Conservation (phyloP, 2,888 invertebrate species). For the Eupithecia insigniata region DNA sequence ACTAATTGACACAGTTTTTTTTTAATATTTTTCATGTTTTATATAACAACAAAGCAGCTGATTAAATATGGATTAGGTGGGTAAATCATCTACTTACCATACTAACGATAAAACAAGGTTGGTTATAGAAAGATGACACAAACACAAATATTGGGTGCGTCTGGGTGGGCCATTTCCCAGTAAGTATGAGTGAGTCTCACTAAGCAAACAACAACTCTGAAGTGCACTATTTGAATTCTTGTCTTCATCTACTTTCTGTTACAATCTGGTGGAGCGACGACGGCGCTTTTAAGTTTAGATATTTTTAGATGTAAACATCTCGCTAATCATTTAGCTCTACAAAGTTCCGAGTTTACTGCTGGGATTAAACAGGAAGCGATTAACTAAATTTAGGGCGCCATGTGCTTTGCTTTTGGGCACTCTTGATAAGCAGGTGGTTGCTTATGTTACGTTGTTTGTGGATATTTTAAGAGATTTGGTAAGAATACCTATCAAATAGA, state of each 20-base stretch:
- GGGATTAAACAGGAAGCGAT: constrained; percentile 67
- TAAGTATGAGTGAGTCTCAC: constrained; percentile 4
- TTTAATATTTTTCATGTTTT: not conserved
- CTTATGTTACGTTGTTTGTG: constrained; percentile 28
- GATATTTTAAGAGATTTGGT: constrained; percentile 1
- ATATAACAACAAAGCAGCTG: not conserved
- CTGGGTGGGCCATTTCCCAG: constrained; percentile 18
- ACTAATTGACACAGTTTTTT: not conserved
- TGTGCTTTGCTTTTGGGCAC: constrained; percentile 57
- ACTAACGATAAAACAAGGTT: not conserved
- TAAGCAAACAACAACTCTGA: constrained; percentile 1
- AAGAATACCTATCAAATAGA: not conserved
- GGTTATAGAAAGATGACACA: not conserved
- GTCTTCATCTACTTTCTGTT: not conserved
- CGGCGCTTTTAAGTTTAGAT: constrained; percentile 16
- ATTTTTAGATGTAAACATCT: constrained; percentile 40
- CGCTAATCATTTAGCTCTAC: constrained; percentile 49
- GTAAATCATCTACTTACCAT: not conserved
- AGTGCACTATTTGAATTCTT: constrained; percentile 5
- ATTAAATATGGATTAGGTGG: not conserved
- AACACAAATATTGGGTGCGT: constrained; percentile 13
- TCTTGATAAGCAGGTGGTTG: constrained; percentile 59
- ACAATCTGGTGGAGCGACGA: not conserved
- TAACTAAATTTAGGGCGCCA: constrained; percentile 71
- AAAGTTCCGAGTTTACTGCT: constrained; percentile 54